Percentiles rank a stretch among this genome's conserved stretches.
phyloP scores from a whole-genome alignment of 2,113 vertebrate species.

The Chionomys nivalis region DNA sequence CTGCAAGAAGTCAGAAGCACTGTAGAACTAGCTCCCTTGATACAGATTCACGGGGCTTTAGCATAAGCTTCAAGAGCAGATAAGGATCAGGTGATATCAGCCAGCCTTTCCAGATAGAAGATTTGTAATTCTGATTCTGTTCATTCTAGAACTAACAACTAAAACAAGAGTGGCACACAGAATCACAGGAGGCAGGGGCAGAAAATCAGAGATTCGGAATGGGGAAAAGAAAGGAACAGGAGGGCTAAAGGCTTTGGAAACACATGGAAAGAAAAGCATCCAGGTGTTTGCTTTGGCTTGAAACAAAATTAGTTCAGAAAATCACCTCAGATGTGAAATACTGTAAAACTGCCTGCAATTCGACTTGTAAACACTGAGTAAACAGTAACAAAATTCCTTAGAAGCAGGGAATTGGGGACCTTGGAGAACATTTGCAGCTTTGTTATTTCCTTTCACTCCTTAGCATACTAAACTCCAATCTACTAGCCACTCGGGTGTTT shows the following conservation, averaged over 20 bases:
- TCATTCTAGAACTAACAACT: constrained; percentile 46
- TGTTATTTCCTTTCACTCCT: constrained; percentile 29
- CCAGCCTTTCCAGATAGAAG: not conserved
- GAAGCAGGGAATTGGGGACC: constrained; percentile 35
- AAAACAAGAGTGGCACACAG: constrained; percentile 5
- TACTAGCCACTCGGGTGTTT: constrained; percentile 13
- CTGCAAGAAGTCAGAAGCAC: not conserved
- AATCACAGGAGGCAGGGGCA: not conserved
- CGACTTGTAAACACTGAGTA: constrained; percentile 44
- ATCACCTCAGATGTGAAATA: constrained; percentile 51
- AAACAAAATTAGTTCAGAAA: constrained; percentile 57
- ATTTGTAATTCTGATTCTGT: constrained; percentile 17
- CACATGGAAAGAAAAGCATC: constrained; percentile 57
- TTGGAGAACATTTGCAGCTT: constrained; percentile 23
- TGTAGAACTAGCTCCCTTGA: not conserved
- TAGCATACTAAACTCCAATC: constrained; percentile 57
- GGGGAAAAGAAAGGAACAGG: not conserved
- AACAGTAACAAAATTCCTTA: constrained; percentile 51
- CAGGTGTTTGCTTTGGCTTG: not conserved
- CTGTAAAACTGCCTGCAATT: constrained; percentile 54
- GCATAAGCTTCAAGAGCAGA: not conserved
- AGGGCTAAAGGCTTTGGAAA: constrained; percentile 50
- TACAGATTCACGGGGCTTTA: not conserved
- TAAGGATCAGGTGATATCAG: constrained; percentile 7
- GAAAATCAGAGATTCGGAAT: constrained; percentile 44